Base-by-base conservation (phyloP, 2,113 vertebrate genomes). In the Sebastes fasciatus region DNA sequence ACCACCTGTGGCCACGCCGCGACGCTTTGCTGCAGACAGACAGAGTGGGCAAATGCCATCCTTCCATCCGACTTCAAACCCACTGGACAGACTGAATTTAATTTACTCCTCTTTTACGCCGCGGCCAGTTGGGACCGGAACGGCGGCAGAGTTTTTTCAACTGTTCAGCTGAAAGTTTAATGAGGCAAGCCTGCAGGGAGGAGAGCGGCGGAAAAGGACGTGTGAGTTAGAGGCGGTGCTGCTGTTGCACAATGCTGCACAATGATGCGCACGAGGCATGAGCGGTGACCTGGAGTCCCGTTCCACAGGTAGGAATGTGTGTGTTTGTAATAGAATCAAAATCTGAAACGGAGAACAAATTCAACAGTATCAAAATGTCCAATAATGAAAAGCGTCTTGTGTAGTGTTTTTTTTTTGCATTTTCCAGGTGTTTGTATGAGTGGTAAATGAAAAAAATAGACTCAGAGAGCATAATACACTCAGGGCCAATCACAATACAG, bases 41-140 rank as follows among this genome's bases (percentile, higher is more conserved):
- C 61, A 0, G 57, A 79, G 46, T 49, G 16, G 12, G 83, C 70
- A 84, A 87, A 89, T 86, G 85, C 48, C 84, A 83, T 83, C 84
- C 66, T 91, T 88, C 88, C 70, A 48, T 84, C 82, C 85, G 89
- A 91, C 83, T 89, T 93, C 76, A 89, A 85, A 90, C 87, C 83
- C 74, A 85, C 75, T 46, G 76, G 68, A 79, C 74, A 42, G 79
- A 77, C 88, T 80, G 80, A 69, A 90, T 89, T 86, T 65, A 79
- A 89, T 90, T 89, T 80, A 77, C 77, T 86, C 58, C 49, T 86
- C 75, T 82, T 7, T 17, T 17, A 52, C 46, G 80, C 74, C 4
- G 60, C 3, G 58, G 66, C 78, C 85, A 55, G 80, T 69, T 40
- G 79, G 77, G 85, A 85, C 71, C 5, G n/a, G 77, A 34, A 79